Evolutionary conservation across 2,797 vertebrate species (phyloP), one percentile per base, ranked within the genome.

Genomic region (Pseudotriccus pelzelni): DNA sequence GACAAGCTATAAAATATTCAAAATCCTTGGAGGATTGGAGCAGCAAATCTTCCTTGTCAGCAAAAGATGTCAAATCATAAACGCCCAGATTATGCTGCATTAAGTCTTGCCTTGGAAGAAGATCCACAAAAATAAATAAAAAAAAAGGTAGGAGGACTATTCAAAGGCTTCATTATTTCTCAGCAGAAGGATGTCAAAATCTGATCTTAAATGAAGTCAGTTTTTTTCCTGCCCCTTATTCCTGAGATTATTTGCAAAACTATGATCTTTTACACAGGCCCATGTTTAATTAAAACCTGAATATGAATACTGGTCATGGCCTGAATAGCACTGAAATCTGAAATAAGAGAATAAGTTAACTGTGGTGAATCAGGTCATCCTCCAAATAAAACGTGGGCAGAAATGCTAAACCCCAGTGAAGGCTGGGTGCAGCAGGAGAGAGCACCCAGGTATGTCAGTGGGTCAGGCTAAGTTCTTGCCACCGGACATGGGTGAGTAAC

Each of bases 121-220:
- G 59, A 94, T 73, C 41, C 58, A 58, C 21, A 90, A 60, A 89
- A 91, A 78, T 36, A 83, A 93, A 60, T 80, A 60, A 90, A 79
- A 92, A 92, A 64, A 19, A 32, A 95, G 63, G 58, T 68, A 97
- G 58, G 17, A 92, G 19, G 28, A 83, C n/a, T 76, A 24, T 75
- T 94, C 78, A 94, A 90, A 90, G 66, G 7, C 30, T 70, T 92
- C 47, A 23, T 69, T 95, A 60, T 73, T 84, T 56, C 70, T 95
- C 80, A 79, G 10, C 41, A 86, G 66, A 84, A 86, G 17, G 23
- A 78, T 43, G 28, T 43, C 23, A 87, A 66, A 92, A 87, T 67
- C 47, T 58, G 5, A 1, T 84, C 52, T 74, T 32, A 74, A 60
- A 84, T 41, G 46, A 91, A 79, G 37, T 30, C 15, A 3, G 14